Evolutionary conservation across 2,888 invertebrate genomes (phyloP).

Genomic region (Arctia plantaginis): DNA sequence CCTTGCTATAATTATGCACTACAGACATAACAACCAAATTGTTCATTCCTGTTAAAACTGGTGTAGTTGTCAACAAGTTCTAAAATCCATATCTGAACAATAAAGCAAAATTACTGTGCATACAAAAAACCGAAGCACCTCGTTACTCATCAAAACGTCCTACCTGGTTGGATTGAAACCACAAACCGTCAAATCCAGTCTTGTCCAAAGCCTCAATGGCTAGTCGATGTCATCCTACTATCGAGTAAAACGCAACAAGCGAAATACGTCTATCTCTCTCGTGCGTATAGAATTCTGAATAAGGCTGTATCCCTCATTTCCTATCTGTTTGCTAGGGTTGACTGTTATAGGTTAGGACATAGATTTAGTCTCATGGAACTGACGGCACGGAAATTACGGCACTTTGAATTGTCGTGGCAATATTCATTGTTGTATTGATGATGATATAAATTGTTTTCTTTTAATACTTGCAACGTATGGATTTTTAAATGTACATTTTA

Average conservation of each 20-base stretch:
- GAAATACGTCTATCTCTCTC: slow-evolving; percentile 40
- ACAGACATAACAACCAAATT: no score
- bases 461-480: slow-evolving; percentile 17
- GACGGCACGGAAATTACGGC: slow-evolving; percentile 63
- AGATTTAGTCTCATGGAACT: slow-evolving; percentile 57
- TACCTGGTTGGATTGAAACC: slow-evolving; percentile 49
- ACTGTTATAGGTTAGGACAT: slow-evolving; percentile 50
- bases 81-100: neutral
- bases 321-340: slow-evolving; percentile 37
- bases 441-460: slow-evolving; percentile 44
- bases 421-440: slow-evolving; percentile 57
- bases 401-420: slow-evolving; percentile 57
- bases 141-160: slow-evolving; percentile 52
- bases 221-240: slow-evolving; percentile 49
- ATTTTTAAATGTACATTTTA: no score
- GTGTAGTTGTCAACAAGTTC: neutral
- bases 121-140: slow-evolving; percentile 31
- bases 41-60: neutral
- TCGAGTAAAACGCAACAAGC: slow-evolving; percentile 34
- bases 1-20: no score
- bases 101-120: neutral
- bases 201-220: slow-evolving; percentile 50
- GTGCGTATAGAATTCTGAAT: slow-evolving; percentile 17
- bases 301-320: slow-evolving; percentile 28
- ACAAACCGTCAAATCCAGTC: slow-evolving; percentile 59